Evolutionary conservation across 1,140 invertebrate genomes (phyloP).

Genomic region (Propsilocerus akamusi): DNA sequence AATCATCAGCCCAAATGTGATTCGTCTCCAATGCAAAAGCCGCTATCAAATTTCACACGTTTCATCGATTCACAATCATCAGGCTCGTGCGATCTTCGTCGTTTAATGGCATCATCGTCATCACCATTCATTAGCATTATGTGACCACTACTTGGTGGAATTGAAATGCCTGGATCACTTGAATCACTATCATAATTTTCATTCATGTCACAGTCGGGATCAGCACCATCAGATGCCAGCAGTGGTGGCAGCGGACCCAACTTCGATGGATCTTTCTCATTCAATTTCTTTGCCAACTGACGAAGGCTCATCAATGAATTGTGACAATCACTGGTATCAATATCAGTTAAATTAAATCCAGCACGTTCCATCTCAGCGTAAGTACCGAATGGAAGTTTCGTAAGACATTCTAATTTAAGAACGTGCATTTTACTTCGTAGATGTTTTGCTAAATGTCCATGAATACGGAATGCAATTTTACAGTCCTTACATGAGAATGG

Average conservation of each 20-base stretch:
- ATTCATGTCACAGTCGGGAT: neutral
- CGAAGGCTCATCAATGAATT: constrained; percentile 72
- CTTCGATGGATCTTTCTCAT: constrained; percentile 62
- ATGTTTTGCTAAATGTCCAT: constrained; percentile 92
- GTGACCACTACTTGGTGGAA: neutral
- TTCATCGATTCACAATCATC: neutral
- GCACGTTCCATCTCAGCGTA: constrained; percentile 87
- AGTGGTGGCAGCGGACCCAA: constrained; percentile 21
- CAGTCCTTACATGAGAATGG: constrained; percentile 92
- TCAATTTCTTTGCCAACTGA: constrained; percentile 60
- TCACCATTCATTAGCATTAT: neutral
- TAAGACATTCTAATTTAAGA: constrained; percentile 80
- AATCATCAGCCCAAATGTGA: too few relatives aligned
- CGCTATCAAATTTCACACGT: too few relatives aligned
- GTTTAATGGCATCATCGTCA: neutral
- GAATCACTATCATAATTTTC: neutral
- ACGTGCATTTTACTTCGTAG: constrained; percentile 93
- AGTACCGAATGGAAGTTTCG: constrained; percentile 87
- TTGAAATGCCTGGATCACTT: neutral
- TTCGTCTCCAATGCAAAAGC: too few relatives aligned
- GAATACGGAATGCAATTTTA: constrained; percentile 88
- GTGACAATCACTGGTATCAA: constrained; percentile 85
- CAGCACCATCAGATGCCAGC: neutral
- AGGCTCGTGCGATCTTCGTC: too few relatives aligned
- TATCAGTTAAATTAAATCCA: constrained; percentile 77